Percentiles rank a stretch among this genome's conserved stretches.
phyloP scores from a whole-genome alignment of 2,113 vertebrate species.

The Rhegmatorhina hoffmannsi region DNA sequence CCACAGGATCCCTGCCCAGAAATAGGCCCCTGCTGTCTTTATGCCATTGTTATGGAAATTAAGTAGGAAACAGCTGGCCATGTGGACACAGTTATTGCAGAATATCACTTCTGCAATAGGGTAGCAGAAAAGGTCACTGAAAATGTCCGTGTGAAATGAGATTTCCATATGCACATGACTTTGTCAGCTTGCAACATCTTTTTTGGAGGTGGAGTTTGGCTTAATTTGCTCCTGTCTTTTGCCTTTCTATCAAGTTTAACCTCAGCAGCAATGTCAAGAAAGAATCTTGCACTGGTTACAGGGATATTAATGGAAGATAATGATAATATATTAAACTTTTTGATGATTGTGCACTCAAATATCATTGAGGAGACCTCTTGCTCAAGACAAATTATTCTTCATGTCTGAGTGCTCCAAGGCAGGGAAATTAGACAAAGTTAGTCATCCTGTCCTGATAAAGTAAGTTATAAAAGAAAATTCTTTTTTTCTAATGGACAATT shows the following conservation, averaged over 20 bases:
- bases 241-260: not conserved
- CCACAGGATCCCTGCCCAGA: not conserved
- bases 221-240: not conserved
- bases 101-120: constrained; percentile 29
- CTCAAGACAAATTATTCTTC: not conserved
- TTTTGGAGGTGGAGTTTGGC: not conserved
- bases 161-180: not conserved
- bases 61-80: constrained; percentile 34
- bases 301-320: not conserved
- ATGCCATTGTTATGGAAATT: constrained; percentile 6
- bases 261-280: not conserved
- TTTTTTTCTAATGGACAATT: not conserved
- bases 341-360: not conserved
- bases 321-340: not conserved
- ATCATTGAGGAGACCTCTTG: not conserved
- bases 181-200: not conserved
- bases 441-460: not conserved
- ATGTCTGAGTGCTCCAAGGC: not conserved
- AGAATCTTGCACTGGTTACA: not conserved
- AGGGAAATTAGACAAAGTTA: not conserved
- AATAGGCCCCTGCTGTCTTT: constrained; percentile 1
- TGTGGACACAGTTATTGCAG: constrained; percentile 30
- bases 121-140: constrained; percentile 5
- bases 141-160: not conserved
- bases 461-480: not conserved